Evolutionary conservation across 1,140 invertebrate genomes (phyloP).

Genomic region (Drosophila athabasca): DNA sequence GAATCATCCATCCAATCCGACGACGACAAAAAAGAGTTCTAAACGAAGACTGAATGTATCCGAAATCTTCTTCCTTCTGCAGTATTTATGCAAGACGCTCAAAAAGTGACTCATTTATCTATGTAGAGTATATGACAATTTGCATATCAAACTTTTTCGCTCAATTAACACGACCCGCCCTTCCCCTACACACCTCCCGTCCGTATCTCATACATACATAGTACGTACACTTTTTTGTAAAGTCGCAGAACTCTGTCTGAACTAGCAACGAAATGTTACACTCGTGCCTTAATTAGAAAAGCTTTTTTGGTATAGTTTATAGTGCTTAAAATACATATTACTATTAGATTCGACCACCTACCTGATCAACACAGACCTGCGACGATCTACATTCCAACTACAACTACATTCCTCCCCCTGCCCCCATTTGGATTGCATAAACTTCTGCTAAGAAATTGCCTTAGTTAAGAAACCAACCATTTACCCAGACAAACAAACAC

Average conservation of each 20-base stretch:
- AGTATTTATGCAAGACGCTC: conserved; percentile 46
- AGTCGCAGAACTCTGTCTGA: conserved; percentile 55
- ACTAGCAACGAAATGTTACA: conserved; percentile 52
- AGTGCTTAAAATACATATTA: conserved; percentile 54
- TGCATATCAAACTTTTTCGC: conserved; percentile 61
- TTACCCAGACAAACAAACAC: conserved; percentile 13
- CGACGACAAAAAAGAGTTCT: conserved; percentile 34
- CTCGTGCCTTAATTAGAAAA: conserved; percentile 76
- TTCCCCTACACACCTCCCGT: conserved; percentile 6
- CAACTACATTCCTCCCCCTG: no score
- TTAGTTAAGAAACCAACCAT: conserved; percentile 51
- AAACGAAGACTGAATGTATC: conserved; percentile 43
- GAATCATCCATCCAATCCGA: conserved; percentile 59
- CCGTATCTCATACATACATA: conserved; percentile 8
- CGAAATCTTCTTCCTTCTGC: conserved; percentile 34
- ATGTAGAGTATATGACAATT: conserved; percentile 50
- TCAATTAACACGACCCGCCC: conserved; percentile 61
- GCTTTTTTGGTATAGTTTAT: conserved; percentile 51
- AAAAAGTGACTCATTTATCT: conserved; percentile 61
- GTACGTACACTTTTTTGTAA: conserved; percentile 13
- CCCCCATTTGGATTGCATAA: conserved; percentile 70
- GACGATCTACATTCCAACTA: conserved; percentile 10
- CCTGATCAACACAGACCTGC: conserved; percentile 40
- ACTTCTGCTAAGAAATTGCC: conserved; percentile 70
- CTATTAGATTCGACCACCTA: conserved; percentile 49